Evolutionary conservation across 2,113 vertebrate species (phyloP), one percentile per base, ranked within the genome.

Genomic region (Pterocles burchelli): DNA sequence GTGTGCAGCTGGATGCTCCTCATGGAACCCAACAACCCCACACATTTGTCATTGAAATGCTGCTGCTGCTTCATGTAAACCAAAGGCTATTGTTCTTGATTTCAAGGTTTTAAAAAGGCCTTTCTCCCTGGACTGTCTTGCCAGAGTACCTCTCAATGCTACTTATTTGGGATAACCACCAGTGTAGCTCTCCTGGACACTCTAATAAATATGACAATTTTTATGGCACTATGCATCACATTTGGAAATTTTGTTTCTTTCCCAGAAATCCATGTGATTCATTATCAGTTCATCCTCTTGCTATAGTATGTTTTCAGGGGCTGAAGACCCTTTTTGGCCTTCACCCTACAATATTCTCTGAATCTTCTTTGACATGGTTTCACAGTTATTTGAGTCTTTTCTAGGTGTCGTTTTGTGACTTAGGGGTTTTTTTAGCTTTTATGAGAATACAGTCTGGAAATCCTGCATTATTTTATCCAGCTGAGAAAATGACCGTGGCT

Each of bases 101-200:
- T 81, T 70, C 31, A 62, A 66, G 17, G 31, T 80, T 80, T 54
- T 1, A 54, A 83, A 80, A 89, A 49, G 25, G 31, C 11, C 22
- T 1, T 26, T 91, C 28, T 74, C 28, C n/a, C 8, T 0, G 0
- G n/a, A 48, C 1, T 5, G 8, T 77, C 41, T 48, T 41, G 6
- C 45, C n/a, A 41, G 41, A 66, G 20, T 58, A 54, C 4, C 10
- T 77, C 33, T 18, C 36, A 33, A 7, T 57, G 20, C 8, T 51
- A 7, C 46, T 77, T 78, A 62, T 61, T n/a, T 72, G 48, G 17
- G 14, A 6, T 77, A 28, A 67, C 17, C 0, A 0, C 26, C 58
- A 43, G 26, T 22, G 11, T 82, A 55, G 41, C 17, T 77, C 41
- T 77, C 28, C 31, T 34, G 33, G 36, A 67, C 28, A 14, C 22